Percentiles rank a stretch among this genome's conserved stretches.
Evolutionary conservation across 2,797 vertebrate species (phyloP).

Genomic region (Coreius guichenoti): DNA sequence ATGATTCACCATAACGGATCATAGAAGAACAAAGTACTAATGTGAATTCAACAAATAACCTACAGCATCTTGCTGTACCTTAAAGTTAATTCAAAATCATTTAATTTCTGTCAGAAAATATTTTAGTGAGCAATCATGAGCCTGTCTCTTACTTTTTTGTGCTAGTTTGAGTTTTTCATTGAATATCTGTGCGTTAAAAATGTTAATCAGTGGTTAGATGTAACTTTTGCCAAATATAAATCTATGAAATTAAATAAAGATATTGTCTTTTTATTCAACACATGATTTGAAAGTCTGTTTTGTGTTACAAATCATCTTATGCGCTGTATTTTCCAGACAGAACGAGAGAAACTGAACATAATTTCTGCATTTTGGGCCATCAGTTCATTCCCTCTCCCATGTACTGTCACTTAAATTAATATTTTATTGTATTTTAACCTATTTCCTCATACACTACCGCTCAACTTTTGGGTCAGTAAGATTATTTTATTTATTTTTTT

Average conservation of each 20-base stretch:
- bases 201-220: background rate
- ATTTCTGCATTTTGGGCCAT: background rate
- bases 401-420: background rate
- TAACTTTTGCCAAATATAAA: background rate
- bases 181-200: background rate
- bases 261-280: background rate
- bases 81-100: background rate
- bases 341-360: background rate
- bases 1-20: background rate
- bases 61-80: background rate
- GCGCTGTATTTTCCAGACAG: background rate
- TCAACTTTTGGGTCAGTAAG: background rate
- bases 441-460: background rate
- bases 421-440: background rate
- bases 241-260: background rate
- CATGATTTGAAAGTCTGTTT: background rate
- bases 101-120: background rate
- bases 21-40: background rate
- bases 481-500: background rate
- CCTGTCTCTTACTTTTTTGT: background rate
- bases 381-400: conserved; percentile 11
- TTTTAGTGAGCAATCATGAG: background rate
- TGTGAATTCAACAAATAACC: background rate
- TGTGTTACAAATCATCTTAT: background rate
- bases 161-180: background rate